Evolutionary conservation across 37 sponge, comb jelly and placozoan genomes (phyloP).

Genomic region (Chondrosia reniformis): DNA sequence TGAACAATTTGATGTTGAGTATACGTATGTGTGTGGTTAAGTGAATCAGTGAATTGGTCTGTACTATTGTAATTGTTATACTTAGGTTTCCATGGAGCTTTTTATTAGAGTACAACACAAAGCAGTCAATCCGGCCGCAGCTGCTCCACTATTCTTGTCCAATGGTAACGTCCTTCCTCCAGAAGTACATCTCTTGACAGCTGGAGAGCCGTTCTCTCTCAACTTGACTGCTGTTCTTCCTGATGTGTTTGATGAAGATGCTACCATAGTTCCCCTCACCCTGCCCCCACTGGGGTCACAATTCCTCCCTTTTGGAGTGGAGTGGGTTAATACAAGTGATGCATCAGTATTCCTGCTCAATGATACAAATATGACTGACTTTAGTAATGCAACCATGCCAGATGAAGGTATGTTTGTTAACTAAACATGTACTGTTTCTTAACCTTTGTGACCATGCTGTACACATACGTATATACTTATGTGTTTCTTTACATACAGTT

Average conservation of each 20-base stretch:
- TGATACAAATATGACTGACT: not conserved
- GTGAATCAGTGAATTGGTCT: not conserved
- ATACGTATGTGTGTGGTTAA: slow-evolving; percentile 21
- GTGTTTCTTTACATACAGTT: not conserved
- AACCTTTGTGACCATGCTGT: not conserved
- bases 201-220: not conserved
- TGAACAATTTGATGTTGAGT: not conserved
- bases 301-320: not conserved
- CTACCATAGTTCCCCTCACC: slow-evolving; percentile 13
- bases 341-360: not conserved
- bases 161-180: not conserved
- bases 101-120: slow-evolving; percentile 21
- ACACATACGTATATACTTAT: not conserved
- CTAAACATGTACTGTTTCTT: too few relatives aligned
- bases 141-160: slow-evolving; percentile 12
- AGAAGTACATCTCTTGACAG: not conserved
- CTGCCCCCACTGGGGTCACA: not conserved
- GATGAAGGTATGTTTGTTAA: not conserved
- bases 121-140: not conserved
- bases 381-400: not conserved
- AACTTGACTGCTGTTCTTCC: not conserved
- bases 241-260: slow-evolving; percentile 7
- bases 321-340: not conserved
- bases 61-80: not conserved
- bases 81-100: slow-evolving; percentile 43